Evolutionary conservation across 2,888 invertebrate species (phyloP).

Genomic region (Noctua comes): DNA sequence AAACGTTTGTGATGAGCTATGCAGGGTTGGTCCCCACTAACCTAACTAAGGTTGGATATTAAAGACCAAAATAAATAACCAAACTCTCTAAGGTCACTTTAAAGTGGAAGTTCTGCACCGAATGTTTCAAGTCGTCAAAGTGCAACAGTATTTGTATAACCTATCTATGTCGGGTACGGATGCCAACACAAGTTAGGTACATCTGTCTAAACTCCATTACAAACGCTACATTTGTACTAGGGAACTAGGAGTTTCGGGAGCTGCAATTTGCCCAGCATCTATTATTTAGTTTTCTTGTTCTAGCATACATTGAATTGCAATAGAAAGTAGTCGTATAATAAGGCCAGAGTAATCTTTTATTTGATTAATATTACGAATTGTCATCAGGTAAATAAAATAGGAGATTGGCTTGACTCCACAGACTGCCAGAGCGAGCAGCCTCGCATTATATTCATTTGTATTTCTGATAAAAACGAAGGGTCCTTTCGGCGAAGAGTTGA

Average conservation of each 20-base stretch:
- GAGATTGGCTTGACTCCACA: neutral
- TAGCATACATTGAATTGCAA: conserved; percentile 1
- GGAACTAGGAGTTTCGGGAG: conserved; percentile 29
- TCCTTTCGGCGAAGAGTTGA: no score
- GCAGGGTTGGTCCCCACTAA: no score
- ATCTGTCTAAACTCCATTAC: conserved; percentile 61
- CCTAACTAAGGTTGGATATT: no score
- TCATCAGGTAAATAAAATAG: neutral
- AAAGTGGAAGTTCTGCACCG: conserved; percentile 41
- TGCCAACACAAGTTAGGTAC: conserved; percentile 56
- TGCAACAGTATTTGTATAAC: conserved; percentile 33
- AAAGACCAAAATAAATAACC: no score
- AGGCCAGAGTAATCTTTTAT: neutral
- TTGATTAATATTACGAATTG: neutral
- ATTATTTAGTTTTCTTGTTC: conserved; percentile 26
- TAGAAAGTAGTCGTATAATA: neutral
- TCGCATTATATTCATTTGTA: neutral
- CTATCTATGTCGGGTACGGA: conserved; percentile 36
- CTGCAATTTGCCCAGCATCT: conserved; percentile 36
- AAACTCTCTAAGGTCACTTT: conserved; percentile 1
- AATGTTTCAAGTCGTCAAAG: conserved; percentile 9
- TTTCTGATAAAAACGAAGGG: neutral
- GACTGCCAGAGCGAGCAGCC: neutral
- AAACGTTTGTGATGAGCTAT: no score
- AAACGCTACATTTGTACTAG: conserved; percentile 50